Percentiles rank a stretch among this genome's conserved stretches.
phyloP scores from a whole-genome alignment of 2,113 vertebrate genomes.

The Bubalus kerabau region DNA sequence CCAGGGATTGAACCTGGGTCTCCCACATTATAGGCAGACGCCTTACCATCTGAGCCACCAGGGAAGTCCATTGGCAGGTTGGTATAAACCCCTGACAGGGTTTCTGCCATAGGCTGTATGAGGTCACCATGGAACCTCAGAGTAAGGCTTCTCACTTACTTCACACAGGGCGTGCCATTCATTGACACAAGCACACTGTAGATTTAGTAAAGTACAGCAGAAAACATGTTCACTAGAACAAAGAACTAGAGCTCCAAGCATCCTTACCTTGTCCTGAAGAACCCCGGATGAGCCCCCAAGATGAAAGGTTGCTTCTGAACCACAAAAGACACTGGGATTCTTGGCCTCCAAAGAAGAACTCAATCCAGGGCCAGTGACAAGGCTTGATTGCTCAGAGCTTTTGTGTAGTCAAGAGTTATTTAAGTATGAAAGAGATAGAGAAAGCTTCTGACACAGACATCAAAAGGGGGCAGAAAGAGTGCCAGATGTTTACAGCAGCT shows the following conservation, averaged over 20 bases:
- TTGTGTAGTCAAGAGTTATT: background rate
- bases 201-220: background rate
- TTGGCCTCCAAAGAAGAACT: background rate
- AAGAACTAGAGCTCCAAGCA: background rate
- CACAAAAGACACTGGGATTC: background rate
- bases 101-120: background rate
- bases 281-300: background rate
- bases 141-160: background rate
- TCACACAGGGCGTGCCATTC: rapidly evolving
- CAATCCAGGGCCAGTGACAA: background rate
- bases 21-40: rapidly evolving
- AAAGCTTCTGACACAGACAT: background rate
- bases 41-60: background rate
- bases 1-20: rapidly evolving
- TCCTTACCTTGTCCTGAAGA: background rate
- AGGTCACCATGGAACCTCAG: background rate
- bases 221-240: background rate
- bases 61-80: background rate
- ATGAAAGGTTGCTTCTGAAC: background rate
- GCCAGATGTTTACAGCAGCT: background rate
- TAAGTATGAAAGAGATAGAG: background rate
- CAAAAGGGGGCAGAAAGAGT: background rate
- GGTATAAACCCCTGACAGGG: background rate
- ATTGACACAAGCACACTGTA: background rate
- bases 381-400: background rate